Evolutionary conservation across 2,888 invertebrate species (phyloP), one percentile per base, ranked within the genome.

Genomic region (Ormyrus rosae): DNA sequence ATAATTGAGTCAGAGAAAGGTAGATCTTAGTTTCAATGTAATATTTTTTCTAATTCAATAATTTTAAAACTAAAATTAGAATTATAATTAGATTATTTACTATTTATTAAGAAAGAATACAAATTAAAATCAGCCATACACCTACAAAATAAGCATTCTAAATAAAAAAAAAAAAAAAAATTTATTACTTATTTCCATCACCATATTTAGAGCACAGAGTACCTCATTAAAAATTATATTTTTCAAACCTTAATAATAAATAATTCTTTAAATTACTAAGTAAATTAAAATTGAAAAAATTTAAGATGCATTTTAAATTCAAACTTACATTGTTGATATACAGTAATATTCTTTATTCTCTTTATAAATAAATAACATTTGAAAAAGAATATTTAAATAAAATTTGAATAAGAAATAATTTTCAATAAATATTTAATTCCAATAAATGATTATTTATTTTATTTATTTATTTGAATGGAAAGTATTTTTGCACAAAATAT

Each of bases 141-240:
- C 46, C 58, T 64, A 19, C 65, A 77, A 13, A 60, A 53, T 7
- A 63, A 70, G 55, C 34, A 73, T 48, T 45, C 55, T 64, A 58
- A 58, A 60, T 48, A 61, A 60, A 67, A 13, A 13, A 13, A 13
- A 13, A 58, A 45, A n/a, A 10, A 60, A 51, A 58, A 34, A 34
- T 34, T 6, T 71, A 34, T 46, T n/a, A 77, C 61, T 58, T 46
- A 34, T 58, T 34, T 63, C 78, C 68, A 73, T 73, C 78, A 78
- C 73, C 78, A 45, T 46, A 46, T 34, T 51, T 65, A 78, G 58
- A 48, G 53, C 34, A 53, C 13, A 53, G 60, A 72, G 8, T 72
- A 72, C 56, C 53, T 19, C 58, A 53, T 6, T 19, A 68, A 61
- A 34, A 2, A 76, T 6, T 50, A 53, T 34, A 34, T 34, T 34